A percentile compares a stretch with the other conserved stretches of the same genome.
Conservation (phyloP, 2,888 invertebrate species). For the Drosophila stalkeri region DNA sequence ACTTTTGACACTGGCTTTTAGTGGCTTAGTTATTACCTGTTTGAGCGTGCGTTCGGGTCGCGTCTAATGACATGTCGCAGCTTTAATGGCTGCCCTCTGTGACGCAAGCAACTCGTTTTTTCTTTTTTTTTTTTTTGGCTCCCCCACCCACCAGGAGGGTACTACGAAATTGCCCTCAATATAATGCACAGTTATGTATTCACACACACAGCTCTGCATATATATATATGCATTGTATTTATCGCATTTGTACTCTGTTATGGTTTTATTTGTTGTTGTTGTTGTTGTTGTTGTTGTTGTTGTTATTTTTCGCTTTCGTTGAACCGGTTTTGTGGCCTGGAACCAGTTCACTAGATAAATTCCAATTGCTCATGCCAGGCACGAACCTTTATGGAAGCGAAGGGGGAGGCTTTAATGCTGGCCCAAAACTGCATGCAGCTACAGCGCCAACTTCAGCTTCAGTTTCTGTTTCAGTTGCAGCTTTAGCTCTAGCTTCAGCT, state of each 20-base stretch:
- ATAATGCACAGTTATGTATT: constrained; percentile 12
- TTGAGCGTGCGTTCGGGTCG: not conserved
- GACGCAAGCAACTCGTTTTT: constrained; percentile 15
- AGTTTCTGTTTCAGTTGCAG: no score
- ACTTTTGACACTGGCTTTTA: not conserved
- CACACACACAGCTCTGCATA: constrained; percentile 11
- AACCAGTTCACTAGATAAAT: constrained; percentile 59
- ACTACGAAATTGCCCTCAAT: constrained; percentile 22
- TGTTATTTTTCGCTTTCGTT: constrained; percentile 59
- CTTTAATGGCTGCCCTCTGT: constrained; percentile 7
- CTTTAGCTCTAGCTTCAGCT: not conserved
- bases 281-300: no score
- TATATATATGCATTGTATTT: constrained; percentile 17
- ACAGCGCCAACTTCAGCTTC: not conserved
- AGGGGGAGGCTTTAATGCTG: constrained; percentile 1
- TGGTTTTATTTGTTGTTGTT: constrained; percentile 20
- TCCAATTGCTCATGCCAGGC: constrained; percentile 57
- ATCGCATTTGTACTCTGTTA: constrained; percentile 43
- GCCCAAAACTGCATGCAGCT: constrained; percentile 27
- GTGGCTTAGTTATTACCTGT: constrained; percentile 8
- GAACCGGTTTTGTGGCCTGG: constrained; percentile 59
- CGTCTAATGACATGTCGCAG: constrained; percentile 15
- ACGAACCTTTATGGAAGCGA: constrained; percentile 47
- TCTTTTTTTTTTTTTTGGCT: no score
- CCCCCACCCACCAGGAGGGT: constrained; percentile 17